Evolutionary conservation across 2,888 invertebrate genomes (phyloP).

Genomic region (Calliscelio sp.): DNA sequence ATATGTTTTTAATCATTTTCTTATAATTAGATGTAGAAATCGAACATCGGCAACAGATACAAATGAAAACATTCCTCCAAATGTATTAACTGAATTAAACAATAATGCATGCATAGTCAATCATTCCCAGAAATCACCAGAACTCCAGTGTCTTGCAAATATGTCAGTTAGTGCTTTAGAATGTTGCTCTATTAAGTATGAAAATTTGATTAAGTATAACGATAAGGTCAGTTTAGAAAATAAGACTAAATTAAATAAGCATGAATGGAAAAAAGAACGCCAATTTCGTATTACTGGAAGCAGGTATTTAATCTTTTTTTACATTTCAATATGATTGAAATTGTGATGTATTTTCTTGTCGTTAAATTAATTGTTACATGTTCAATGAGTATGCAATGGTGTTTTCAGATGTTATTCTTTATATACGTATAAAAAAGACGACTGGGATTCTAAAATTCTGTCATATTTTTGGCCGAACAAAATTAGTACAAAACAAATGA

Average conservation of each 20-base stretch:
- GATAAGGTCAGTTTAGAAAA: slow-evolving; percentile 30
- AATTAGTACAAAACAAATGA: slow-evolving; percentile 18
- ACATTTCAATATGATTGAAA: too few species aligned
- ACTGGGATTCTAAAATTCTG: slow-evolving; percentile 36
- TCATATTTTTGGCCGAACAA: slow-evolving; percentile 56
- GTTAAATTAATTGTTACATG: too few species aligned
- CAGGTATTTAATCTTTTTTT: too few species aligned
- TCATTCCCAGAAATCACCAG: too few species aligned
- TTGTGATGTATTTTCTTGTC: too few species aligned
- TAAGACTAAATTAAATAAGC: slow-evolving; percentile 22
- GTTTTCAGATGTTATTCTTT: slow-evolving; percentile 55
- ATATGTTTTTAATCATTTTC: too few species aligned
- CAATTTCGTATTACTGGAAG: slow-evolving; percentile 58
- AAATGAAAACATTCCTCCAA: too few species aligned
- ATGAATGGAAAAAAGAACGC: slow-evolving; percentile 54
- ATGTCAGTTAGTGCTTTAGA: background rate
- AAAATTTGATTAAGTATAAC: background rate
- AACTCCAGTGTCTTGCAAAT: slow-evolving; percentile 18
- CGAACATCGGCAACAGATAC: too few species aligned
- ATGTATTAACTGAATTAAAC: too few species aligned
- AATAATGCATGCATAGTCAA: too few species aligned
- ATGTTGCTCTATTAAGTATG: slow-evolving; percentile 27
- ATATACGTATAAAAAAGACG: slow-evolving; percentile 48
- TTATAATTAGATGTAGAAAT: too few species aligned
- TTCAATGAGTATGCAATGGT: too few species aligned